Evolutionary conservation across 2,888 invertebrate species (phyloP).

Genomic region (Nymphalis polychloros): DNA sequence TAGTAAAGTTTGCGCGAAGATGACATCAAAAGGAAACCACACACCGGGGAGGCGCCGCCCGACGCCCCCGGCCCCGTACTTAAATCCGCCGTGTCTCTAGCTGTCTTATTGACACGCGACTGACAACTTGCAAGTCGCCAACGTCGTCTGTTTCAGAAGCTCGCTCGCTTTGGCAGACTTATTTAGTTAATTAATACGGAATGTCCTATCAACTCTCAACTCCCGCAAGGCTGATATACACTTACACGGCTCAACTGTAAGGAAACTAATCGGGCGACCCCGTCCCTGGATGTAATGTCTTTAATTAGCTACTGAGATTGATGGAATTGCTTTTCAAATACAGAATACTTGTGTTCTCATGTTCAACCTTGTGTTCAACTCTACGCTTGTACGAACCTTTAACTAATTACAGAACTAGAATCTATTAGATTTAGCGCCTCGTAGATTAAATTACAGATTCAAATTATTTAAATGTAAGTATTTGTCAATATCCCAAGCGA

Average conservation of each 20-base stretch:
- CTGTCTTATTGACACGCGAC: constrained; percentile 81
- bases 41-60: constrained; percentile 76
- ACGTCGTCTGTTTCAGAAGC: constrained; percentile 65
- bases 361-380: constrained; percentile 18
- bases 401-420: not conserved
- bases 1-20: constrained; percentile 83
- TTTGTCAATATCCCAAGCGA: constrained; percentile 1
- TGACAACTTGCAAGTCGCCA: constrained; percentile 77
- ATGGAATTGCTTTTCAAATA: constrained; percentile 46
- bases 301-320: constrained; percentile 63
- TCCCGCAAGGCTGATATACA: constrained; percentile 70
- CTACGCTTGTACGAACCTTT: not conserved
- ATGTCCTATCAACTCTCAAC: constrained; percentile 77
- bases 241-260: constrained; percentile 63
- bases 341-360: constrained; percentile 26
- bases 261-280: constrained; percentile 66
- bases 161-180: constrained; percentile 74
- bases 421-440: not conserved
- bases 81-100: constrained; percentile 75
- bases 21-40: constrained; percentile 83
- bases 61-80: constrained; percentile 69
- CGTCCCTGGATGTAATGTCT: constrained; percentile 51
- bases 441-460: not conserved
- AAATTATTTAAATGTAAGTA: not conserved
- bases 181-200: constrained; percentile 82